Evolutionary conservation across 2,797 vertebrate genomes (phyloP).

Genomic region (Myotis vivesi): DNA sequence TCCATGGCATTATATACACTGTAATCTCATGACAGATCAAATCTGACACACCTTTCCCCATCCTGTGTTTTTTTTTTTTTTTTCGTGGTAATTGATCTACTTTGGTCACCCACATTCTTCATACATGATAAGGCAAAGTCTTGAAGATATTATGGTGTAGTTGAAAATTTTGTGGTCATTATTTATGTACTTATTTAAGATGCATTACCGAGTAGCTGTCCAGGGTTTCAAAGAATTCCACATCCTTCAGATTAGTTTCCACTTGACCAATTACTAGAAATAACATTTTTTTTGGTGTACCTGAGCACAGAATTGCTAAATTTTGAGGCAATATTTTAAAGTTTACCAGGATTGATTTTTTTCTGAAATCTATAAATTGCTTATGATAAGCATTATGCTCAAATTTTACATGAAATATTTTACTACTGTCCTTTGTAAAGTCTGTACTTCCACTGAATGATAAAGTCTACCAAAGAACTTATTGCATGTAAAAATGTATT

Average conservation of each 20-base stretch:
- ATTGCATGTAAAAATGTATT: constrained; percentile 64
- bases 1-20: neutral
- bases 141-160: neutral
- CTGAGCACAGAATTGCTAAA: constrained; percentile 36
- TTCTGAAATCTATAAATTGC: constrained; percentile 33
- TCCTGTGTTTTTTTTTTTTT: neutral
- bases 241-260: neutral
- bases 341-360: constrained; percentile 32
- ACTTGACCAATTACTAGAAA: neutral
- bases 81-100: neutral
- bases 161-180: neutral
- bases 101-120: neutral
- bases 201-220: neutral
- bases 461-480: constrained; percentile 79
- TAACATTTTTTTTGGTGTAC: neutral
- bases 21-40: neutral
- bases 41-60: neutral
- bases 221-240: neutral
- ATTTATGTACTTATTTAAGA: constrained; percentile 32
- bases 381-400: constrained; percentile 50
- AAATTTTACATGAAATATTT: constrained; percentile 33
- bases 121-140: neutral
- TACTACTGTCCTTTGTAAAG: constrained; percentile 48
- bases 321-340: neutral
- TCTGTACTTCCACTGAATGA: constrained; percentile 32